Evolutionary conservation across 2,888 invertebrate species (phyloP), one percentile per base, ranked within the genome.

Genomic region (Pristionchus maxplancki): DNA sequence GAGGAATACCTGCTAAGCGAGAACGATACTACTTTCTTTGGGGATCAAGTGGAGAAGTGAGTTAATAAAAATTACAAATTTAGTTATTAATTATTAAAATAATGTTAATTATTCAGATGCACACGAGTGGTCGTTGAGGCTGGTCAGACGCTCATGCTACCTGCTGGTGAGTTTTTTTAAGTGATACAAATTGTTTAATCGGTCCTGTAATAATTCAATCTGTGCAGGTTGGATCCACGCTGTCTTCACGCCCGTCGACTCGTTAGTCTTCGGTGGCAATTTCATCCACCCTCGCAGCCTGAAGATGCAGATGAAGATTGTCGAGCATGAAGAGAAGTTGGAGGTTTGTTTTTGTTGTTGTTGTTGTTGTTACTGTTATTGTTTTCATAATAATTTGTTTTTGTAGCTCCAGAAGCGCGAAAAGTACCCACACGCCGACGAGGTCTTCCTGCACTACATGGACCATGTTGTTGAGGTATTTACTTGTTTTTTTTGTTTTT

Each of bases 381-480:
- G n/a, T n/a, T n/a, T n/a, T n/a, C n/a, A n/a, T n/a, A n/a, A 20
- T 20, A 34, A 71, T 20, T 4, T 24, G 24, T 31, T 44, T 44
- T 92, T 5, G n/a, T 95, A 97, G 97, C 98, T 99, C 64, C 98
- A 98, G 0, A 97, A 97, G 93, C 98, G 98, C 96, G 99, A 98
- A 95, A 97, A 99, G 0, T 99, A 98, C 95, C 99, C 99, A 0
- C 98, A 98, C 96, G 99, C 98, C 95, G 97, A 97, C 20, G 98
- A 99, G 96, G 98, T 99, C 97, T 96, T 98, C 89, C 99, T 99
- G 98, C 99, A 98, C 95, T 98, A 91, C 8, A 90, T 93, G 20
- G 92, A 90, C 0, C 88, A 91, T 20, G 83, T 93, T 37, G 93
- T 93, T 13, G 89, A 91, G 31, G 81, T 81, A 44, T 6, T 44